These are phyloP conservation scores for Forbesichthys papilliferus DNA, from an alignment of 2,113 vertebrate genomes.

Conservation along the genomic window DNA sequence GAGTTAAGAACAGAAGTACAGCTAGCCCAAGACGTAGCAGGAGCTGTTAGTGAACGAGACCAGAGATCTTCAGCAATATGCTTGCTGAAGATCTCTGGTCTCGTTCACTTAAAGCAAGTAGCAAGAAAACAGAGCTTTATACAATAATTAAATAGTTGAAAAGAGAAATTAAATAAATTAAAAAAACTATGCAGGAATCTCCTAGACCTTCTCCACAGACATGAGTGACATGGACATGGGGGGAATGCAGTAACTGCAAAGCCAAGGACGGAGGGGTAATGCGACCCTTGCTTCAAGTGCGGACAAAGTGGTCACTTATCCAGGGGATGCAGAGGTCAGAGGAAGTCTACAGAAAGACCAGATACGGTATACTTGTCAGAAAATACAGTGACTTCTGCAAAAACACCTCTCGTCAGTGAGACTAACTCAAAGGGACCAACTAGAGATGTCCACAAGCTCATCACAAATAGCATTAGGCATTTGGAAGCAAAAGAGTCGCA, in stretches of 20 bases:
- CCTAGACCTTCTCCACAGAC: background rate
- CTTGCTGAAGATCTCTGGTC: too few species aligned
- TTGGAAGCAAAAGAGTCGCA: background rate
- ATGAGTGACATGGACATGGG: background rate
- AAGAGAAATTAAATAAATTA: slow-evolving; percentile 22
- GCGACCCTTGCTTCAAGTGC: slow-evolving; percentile 48
- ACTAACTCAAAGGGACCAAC: background rate
- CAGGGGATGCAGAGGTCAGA: slow-evolving; percentile 7
- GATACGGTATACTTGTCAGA: background rate
- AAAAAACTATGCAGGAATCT: background rate
- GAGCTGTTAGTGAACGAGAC: background rate
- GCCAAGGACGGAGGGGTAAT: slow-evolving; percentile 5
- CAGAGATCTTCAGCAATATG: background rate
- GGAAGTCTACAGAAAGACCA: background rate
- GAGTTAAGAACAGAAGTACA: slow-evolving; percentile 10
- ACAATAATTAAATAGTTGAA: slow-evolving; percentile 10
- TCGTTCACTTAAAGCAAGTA: background rate
- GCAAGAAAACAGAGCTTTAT: slow-evolving; percentile 29
- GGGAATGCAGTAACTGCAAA: slow-evolving; percentile 27
- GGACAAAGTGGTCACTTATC: slow-evolving; percentile 36
- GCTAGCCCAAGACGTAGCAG: background rate
- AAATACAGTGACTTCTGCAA: background rate
- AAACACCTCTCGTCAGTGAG: background rate
- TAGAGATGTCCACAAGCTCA: background rate
- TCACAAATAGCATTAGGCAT: background rate